phyloP scores from a whole-genome alignment of 2,113 vertebrate species.

The Pteronura brasiliensis region DNA sequence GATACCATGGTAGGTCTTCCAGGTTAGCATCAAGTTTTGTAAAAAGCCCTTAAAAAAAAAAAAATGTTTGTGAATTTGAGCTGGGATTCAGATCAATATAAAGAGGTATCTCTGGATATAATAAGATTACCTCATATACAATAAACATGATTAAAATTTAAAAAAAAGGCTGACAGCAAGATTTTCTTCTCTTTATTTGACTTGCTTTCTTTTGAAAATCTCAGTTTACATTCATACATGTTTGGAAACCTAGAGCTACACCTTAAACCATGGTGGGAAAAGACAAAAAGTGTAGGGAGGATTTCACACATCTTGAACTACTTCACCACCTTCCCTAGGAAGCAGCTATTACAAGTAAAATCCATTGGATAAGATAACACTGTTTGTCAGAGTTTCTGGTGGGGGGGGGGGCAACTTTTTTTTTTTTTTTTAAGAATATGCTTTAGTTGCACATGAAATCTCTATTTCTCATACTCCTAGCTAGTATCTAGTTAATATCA shows the following conservation, averaged over 20 bases:
- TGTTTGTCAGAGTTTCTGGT: neutral
- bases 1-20: neutral
- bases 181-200: neutral
- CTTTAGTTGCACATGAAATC: neutral
- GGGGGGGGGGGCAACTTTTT: neutral
- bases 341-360: neutral
- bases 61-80: neutral
- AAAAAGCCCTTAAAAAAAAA: neutral
- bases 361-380: neutral
- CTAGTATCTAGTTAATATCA: neutral
- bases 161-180: neutral
- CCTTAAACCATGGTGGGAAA: neutral
- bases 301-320: neutral
- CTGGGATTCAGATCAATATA: neutral
- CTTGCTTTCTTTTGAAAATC: neutral
- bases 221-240: neutral
- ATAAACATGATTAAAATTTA: neutral
- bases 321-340: neutral
- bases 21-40: neutral
- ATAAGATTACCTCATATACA: neutral
- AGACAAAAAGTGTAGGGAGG: neutral
- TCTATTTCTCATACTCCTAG: neutral
- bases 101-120: neutral
- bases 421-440: neutral
- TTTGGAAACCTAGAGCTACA: neutral